Evolutionary conservation across 2,888 invertebrate species (phyloP).

Genomic region (Hemicrepidius hirtus): DNA sequence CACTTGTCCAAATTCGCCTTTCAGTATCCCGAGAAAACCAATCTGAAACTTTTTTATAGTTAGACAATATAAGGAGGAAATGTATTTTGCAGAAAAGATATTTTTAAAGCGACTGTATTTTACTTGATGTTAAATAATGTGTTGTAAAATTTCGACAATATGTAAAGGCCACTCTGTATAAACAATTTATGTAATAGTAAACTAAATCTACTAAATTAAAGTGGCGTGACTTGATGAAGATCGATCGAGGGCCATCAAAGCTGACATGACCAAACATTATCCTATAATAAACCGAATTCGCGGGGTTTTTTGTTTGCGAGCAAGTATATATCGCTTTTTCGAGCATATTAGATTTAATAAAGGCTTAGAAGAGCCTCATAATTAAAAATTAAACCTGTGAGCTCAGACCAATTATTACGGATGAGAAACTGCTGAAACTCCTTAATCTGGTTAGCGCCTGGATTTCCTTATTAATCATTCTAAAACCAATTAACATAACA

Average conservation of each 20-base stretch:
- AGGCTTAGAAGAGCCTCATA: constrained; percentile 2
- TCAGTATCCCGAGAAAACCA: too few relatives aligned
- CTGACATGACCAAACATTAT: constrained; percentile 35
- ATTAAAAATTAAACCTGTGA: constrained; percentile 16
- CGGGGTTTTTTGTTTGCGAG: not conserved
- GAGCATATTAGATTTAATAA: constrained; percentile 4
- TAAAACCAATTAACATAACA: constrained; percentile 13
- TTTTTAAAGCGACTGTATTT: too few relatives aligned
- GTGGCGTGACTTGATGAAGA: constrained; percentile 24
- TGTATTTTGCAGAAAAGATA: too few relatives aligned
- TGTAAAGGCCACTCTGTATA: constrained; percentile 2
- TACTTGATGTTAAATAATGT: not conserved
- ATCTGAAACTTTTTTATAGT: too few relatives aligned
- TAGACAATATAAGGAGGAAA: too few relatives aligned
- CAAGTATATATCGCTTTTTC: constrained; percentile 7
- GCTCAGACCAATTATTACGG: constrained; percentile 5
- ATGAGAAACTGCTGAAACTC: constrained; percentile 8
- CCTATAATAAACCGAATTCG: constrained; percentile 22
- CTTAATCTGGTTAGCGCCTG: constrained; percentile 7
- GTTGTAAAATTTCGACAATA: not conserved
- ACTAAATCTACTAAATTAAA: constrained; percentile 31
- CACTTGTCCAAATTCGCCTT: too few relatives aligned
- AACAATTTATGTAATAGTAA: constrained; percentile 23
- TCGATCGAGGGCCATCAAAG: constrained; percentile 19
- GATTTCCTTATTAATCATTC: constrained; percentile 11